phyloP scores from a whole-genome alignment of 2,113 vertebrate species.

The Rhea americana region DNA sequence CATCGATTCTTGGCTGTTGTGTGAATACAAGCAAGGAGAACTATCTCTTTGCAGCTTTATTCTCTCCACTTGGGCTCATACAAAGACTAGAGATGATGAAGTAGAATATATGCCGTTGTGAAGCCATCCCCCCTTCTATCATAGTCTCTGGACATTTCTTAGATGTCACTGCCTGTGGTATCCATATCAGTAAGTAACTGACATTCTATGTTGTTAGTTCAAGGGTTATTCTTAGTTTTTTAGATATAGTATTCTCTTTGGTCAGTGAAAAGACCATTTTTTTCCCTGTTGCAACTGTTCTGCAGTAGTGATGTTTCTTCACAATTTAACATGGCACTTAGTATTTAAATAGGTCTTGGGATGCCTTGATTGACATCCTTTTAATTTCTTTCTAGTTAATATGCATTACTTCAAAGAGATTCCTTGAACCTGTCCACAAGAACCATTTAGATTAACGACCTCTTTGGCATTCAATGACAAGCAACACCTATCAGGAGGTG shows the following conservation, averaged over 20 bases:
- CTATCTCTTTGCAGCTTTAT: neutral
- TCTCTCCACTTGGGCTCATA: neutral
- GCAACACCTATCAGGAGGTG: neutral
- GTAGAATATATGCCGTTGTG: neutral
- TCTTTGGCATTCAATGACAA: neutral
- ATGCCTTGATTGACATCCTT: neutral
- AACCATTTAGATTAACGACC: neutral
- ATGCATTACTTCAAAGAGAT: neutral
- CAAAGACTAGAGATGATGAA: neutral
- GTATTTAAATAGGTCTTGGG: neutral
- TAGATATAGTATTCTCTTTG: neutral
- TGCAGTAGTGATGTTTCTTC: neutral
- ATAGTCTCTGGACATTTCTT: neutral
- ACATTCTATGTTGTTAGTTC: neutral
- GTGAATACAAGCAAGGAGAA: neutral
- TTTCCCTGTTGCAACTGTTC: neutral
- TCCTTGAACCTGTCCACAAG: neutral
- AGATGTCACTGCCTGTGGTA: neutral
- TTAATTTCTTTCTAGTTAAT: constrained; percentile 2
- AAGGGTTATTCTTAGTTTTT: neutral
- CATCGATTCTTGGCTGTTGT: neutral
- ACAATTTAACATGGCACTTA: neutral
- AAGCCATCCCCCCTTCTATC: neutral
- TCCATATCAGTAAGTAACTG: neutral
- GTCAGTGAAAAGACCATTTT: neutral